Evolutionary conservation across 2,113 vertebrate genomes (phyloP), one percentile per base, ranked within the genome.

Genomic region (Todiramphus chloris): DNA sequence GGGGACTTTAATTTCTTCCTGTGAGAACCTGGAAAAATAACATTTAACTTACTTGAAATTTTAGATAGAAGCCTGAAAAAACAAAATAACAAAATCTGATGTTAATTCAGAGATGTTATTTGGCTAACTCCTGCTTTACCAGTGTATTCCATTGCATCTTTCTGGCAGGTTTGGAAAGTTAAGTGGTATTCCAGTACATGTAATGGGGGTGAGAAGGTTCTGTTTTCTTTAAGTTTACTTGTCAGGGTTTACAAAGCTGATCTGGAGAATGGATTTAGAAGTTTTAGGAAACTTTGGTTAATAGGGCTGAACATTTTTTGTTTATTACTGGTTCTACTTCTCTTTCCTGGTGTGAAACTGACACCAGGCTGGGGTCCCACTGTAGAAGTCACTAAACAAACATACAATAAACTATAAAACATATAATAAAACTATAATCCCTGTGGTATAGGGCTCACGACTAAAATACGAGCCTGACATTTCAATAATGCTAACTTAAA

Each of bases 181-280:
- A 66, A 33, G 17, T n/a, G 50, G 11, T 50, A 13, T 55, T 69
- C 28, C 28, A 19, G 11, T 50, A 46, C 10, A 13, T 4, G 39
- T 55, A 28, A 21, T 19, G 9, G 10, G 11, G 10, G 13, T 0
- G 2, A 5, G 23, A 60, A 56, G 4, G 8, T 16, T 48, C 4
- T 39, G 5, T 48, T 68, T 70, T 79, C 16, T 87, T 77, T 44
- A 59, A 31, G 20, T 51, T 68, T 82, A 35, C 11, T 85, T 79
- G 5, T 30, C 20, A 72, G 41, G 0, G 6, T 53, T 75, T 58
- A 35, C 0, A 1, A 80, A 80, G 24, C n/a, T 63, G 10, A 37
- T 44, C 31, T 66, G 24, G 21, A 92, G n/a, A 79, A 4, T 10
- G 5, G 10, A 69, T 66, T 60, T 44, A 79, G 17, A 87, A 44